phyloP scores from a whole-genome alignment of 2,888 invertebrate species.

The Pheosia gnoma region DNA sequence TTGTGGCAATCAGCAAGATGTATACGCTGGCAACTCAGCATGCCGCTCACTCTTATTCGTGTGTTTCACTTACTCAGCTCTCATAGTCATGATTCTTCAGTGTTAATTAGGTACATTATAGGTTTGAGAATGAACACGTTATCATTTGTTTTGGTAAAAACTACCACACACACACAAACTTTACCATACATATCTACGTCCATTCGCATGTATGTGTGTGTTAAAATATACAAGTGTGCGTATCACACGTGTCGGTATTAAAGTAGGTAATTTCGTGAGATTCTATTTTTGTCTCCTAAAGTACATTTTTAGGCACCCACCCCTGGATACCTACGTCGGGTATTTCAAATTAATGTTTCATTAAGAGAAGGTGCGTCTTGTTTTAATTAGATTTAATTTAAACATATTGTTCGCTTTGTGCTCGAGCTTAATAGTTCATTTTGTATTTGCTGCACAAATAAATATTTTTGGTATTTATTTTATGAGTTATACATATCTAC shows the following conservation, averaged over 20 bases:
- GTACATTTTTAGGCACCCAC: slow-evolving; percentile 2
- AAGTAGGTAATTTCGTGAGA: slow-evolving; percentile 1
- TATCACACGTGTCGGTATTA: too few species aligned
- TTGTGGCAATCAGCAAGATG: too few species aligned
- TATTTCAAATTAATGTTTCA: slow-evolving; percentile 38
- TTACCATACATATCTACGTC: background rate
- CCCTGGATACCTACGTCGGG: slow-evolving; percentile 2
- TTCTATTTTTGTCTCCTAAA: slow-evolving; percentile 19
- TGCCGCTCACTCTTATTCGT: too few species aligned
- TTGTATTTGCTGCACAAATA: background rate
- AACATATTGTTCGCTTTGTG: slow-evolving; percentile 25
- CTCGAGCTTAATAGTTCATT: slow-evolving; percentile 9
- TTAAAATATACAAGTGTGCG: too few species aligned
- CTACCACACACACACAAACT: background rate
- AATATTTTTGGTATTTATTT: background rate
- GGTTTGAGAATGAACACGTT: too few species aligned
- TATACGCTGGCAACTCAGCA: too few species aligned
- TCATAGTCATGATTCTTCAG: too few species aligned
- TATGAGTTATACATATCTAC: too few species aligned
- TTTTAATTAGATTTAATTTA: slow-evolving; percentile 41
- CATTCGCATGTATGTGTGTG: background rate
- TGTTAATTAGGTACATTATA: too few species aligned
- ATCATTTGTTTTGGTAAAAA: too few species aligned
- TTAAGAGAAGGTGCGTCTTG: slow-evolving; percentile 34
- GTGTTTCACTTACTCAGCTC: too few species aligned